phyloP scores from a whole-genome alignment of 1,140 invertebrate species.

The Microplitis demolitor region DNA sequence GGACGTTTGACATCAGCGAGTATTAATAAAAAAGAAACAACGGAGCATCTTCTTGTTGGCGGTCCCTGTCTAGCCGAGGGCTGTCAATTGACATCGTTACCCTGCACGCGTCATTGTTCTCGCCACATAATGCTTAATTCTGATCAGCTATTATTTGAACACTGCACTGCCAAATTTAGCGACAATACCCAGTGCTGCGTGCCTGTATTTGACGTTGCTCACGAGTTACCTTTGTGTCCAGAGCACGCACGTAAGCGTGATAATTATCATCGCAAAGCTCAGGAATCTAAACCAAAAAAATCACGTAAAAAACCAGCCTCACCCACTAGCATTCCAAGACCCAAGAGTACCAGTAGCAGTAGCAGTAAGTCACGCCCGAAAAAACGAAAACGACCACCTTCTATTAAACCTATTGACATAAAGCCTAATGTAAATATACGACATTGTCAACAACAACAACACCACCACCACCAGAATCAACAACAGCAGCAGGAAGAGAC shows the following conservation, averaged over 20 bases:
- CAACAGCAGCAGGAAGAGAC: not conserved
- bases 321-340: conserved; percentile 67
- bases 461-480: conserved; percentile 23
- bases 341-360: conserved; percentile 45
- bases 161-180: conserved; percentile 86
- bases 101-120: conserved; percentile 81
- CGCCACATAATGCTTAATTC: conserved; percentile 86
- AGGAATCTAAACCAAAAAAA: conserved; percentile 79
- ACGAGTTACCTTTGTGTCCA: conserved; percentile 81
- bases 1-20: conserved; percentile 30
- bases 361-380: conserved; percentile 71
- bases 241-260: conserved; percentile 81
- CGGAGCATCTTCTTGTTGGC: conserved; percentile 56
- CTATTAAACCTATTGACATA: conserved; percentile 32
- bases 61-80: conserved; percentile 51
- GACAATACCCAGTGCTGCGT: conserved; percentile 88
- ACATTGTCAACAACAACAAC: conserved; percentile 20
- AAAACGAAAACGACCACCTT: conserved; percentile 65
- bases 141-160: conserved; percentile 85
- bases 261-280: conserved; percentile 75
- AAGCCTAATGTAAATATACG: conserved; percentile 4
- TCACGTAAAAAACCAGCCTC: conserved; percentile 77
- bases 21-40: conserved; percentile 51
- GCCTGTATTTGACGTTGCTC: conserved; percentile 84
- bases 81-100: conserved; percentile 73